These are phyloP conservation scores for Lycocorax pyrrhopterus DNA, from an alignment of 2,113 vertebrate genomes.

Conservation along the genomic window DNA sequence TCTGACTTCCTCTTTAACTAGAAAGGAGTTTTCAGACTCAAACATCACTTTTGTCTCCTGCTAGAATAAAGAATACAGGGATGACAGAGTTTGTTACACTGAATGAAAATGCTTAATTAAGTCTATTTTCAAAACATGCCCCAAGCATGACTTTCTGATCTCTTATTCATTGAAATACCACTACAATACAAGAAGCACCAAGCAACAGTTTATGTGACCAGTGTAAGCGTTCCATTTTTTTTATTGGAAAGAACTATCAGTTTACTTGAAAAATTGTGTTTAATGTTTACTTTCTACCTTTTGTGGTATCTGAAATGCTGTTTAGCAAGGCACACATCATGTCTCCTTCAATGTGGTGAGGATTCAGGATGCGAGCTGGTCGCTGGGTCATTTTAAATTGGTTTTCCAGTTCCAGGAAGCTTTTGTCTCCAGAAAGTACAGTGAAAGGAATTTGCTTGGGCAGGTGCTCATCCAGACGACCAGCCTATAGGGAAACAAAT, in stretches of 20 bases:
- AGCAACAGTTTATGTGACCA: not conserved
- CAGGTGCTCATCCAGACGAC: conserved; percentile 78
- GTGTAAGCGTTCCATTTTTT: not conserved
- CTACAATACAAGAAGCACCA: not conserved
- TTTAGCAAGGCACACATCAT: conserved; percentile 82
- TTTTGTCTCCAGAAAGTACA: conserved; percentile 82
- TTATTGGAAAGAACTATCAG: conserved; percentile 12
- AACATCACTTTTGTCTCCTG: not conserved
- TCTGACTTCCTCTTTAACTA: not conserved
- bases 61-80: not conserved
- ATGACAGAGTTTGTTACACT: not conserved
- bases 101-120: not conserved
- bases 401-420: conserved; percentile 77
- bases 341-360: conserved; percentile 78
- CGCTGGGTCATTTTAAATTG: conserved; percentile 82
- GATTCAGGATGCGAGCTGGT: conserved; percentile 74
- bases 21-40: not conserved
- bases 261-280: not conserved
- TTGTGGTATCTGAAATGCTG: conserved; percentile 80
- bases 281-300: conserved; percentile 70
- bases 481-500: conserved; percentile 66
- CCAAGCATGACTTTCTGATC: not conserved
- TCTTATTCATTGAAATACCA: not conserved
- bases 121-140: not conserved
- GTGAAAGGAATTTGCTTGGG: conserved; percentile 85